Conservation (phyloP, 2,888 invertebrate species). For the Papilio demoleus region DNA sequence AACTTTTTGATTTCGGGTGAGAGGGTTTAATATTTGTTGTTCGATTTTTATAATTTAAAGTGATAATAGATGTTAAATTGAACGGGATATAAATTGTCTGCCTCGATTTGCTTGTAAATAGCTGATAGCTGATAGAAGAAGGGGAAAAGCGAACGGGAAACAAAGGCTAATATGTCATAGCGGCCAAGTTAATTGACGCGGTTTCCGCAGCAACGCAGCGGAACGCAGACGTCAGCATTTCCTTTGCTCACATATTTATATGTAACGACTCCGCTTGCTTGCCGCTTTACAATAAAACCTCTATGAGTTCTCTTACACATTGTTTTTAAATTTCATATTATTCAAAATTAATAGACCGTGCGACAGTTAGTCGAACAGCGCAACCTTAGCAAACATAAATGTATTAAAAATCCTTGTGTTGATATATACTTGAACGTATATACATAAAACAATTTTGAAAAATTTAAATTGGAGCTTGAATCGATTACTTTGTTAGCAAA, state of each 20-base stretch:
- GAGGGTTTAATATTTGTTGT: slow-evolving; percentile 43
- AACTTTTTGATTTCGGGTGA: slow-evolving; percentile 31
- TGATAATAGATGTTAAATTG: slow-evolving; percentile 37
- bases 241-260: slow-evolving; percentile 79
- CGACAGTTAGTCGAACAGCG: background rate
- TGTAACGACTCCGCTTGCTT: slow-evolving; percentile 56
- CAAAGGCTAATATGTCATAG: slow-evolving; percentile 83
- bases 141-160: slow-evolving; percentile 59
- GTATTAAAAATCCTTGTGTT: too few species aligned
- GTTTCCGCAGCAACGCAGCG: slow-evolving; percentile 79
- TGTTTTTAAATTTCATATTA: background rate
- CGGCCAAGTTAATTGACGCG: slow-evolving; percentile 81
- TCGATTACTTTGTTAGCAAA: slow-evolving; percentile 40
- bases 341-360: slow-evolving; percentile 7
- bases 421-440: background rate
- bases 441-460: background rate
- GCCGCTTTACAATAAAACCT: slow-evolving; percentile 54
- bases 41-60: background rate
- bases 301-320: slow-evolving; percentile 52
- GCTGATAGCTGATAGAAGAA: slow-evolving; percentile 50
- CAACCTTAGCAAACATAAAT: background rate
- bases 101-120: slow-evolving; percentile 67
- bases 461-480: slow-evolving; percentile 21
- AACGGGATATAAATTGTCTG: slow-evolving; percentile 46
- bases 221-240: slow-evolving; percentile 79